Base-by-base conservation (phyloP, 2,113 vertebrate species). In the Thunnus thynnus region DNA sequence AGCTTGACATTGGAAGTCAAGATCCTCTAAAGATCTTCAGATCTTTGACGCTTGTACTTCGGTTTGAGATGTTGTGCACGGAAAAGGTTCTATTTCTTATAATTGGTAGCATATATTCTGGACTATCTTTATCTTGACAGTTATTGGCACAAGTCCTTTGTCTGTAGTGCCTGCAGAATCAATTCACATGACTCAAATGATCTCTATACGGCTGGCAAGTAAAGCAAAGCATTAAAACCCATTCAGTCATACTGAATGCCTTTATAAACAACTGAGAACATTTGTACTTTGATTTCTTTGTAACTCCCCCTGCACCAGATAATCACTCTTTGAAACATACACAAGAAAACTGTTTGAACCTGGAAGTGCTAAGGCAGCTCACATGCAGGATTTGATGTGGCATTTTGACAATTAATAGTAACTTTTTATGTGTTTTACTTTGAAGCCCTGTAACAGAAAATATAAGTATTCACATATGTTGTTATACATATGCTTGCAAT, bases 331-430 rank as follows among this genome's bases (percentile, higher is more conserved):
- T 70, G 20, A 78, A 75, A 78, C 36, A 55, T 9, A 54, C 48
- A 71, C 1, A 3, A 67, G 41, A 74, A 47, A 41, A 69, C 50
- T n/a, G 22, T 66, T 74, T 76, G 60, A 81, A 76, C n/a, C 55
- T 68, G 56, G 77, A 69, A 89, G 82, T 89, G 86, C 90, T 87
- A 72, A 75, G 69, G 77, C 83, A 63, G 80, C 82, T 86, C 56
- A 78, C 75, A 66, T 83, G 77, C 76, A 86, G 71, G 72, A 63
- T 68, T 70, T 58, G 64, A 78, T 84, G 84, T 85, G 75, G 67
- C 50, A 9, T 68, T 61, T 68, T 78, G 46, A 74, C 67, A 46
- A 22, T 82, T 70, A 75, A 48, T 32, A 58, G 61, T 51, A 67
- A 64, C 60, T 68, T 82, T 66, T 74, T 10, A 14, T 60, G 56